Conservation (phyloP, 30 jellyfish, hydroid and myxozoan genomes). For the Aurelia sp. region DNA sequence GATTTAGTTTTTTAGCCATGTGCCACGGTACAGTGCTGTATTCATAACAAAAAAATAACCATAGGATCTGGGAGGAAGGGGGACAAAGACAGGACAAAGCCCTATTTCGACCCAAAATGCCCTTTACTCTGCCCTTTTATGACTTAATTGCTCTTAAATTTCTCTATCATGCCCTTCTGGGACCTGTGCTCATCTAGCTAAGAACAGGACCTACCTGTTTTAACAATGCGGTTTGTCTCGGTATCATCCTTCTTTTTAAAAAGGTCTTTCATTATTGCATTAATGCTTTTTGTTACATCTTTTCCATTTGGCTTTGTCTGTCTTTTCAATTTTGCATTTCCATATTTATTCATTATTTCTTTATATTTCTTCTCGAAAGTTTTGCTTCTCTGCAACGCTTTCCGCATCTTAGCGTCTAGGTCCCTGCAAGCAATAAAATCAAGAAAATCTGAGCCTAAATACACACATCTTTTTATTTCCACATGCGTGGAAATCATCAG, state of each 20-base stretch:
- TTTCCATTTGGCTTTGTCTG: neutral
- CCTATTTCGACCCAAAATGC: too few species aligned
- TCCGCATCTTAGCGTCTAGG: conserved; percentile 47
- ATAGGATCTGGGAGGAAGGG: too few species aligned
- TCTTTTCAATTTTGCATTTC: neutral
- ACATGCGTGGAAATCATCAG: too few species aligned
- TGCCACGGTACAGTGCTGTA: too few species aligned
- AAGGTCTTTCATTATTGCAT: conserved; percentile 17
- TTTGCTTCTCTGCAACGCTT: conserved; percentile 21
- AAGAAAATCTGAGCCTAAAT: neutral
- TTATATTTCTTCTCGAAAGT: conserved; percentile 34
- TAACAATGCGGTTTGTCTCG: conserved; percentile 20
- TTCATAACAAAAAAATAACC: too few species aligned
- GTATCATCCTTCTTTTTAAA: neutral
- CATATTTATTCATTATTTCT: conserved; percentile 5
- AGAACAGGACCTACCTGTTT: conserved; percentile 21
- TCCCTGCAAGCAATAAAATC: conserved; percentile 3
- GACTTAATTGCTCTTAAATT: too few species aligned
- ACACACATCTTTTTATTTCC: too few species aligned
- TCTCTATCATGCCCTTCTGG: neutral
- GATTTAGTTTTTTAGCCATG: too few species aligned
- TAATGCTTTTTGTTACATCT: neutral
- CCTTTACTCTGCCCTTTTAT: too few species aligned
- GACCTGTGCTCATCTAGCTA: neutral
- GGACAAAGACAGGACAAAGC: too few species aligned